Conservation (phyloP, 2,797 vertebrate species). For the Botia almorhae region DNA sequence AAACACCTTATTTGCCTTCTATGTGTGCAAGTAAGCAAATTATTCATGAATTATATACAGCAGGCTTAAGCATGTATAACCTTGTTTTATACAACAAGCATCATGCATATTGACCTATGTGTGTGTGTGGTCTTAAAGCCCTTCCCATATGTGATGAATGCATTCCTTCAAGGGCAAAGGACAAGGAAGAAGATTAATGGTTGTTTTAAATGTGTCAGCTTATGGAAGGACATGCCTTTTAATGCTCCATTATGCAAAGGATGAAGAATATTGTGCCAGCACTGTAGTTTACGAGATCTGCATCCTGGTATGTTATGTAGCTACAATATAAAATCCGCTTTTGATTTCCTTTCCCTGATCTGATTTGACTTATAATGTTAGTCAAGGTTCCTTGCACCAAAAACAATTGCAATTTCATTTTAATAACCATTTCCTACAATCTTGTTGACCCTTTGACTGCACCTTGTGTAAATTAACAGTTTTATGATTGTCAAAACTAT, state of each 20-base stretch:
- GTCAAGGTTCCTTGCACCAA: neutral
- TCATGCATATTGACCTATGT: constrained; percentile 16
- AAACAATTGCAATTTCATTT: neutral
- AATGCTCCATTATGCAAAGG: constrained; percentile 68
- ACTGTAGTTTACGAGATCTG: neutral
- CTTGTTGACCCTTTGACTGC: no score
- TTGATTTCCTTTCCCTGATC: neutral
- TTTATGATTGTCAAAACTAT: no score
- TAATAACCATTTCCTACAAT: neutral
- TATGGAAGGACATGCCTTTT: constrained; percentile 75
- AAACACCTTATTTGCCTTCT: neutral
- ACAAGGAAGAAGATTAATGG: constrained; percentile 38
- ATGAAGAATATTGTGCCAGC: constrained; percentile 5
- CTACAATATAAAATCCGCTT: neutral
- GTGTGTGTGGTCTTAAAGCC: constrained; percentile 2
- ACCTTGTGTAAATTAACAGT: no score
- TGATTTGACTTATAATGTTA: neutral
- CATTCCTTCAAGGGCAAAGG: constrained; percentile 25
- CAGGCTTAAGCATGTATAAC: neutral
- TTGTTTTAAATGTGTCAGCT: constrained; percentile 50
- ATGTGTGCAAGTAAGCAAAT: constrained; percentile 2
- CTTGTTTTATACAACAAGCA: neutral
- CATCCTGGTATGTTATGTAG: neutral
- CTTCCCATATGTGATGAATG: neutral
- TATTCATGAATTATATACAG: constrained; percentile 1